Evolutionary conservation across 2,888 invertebrate species (phyloP), one percentile per base, ranked within the genome.

Genomic region (Gerris lacustris): DNA sequence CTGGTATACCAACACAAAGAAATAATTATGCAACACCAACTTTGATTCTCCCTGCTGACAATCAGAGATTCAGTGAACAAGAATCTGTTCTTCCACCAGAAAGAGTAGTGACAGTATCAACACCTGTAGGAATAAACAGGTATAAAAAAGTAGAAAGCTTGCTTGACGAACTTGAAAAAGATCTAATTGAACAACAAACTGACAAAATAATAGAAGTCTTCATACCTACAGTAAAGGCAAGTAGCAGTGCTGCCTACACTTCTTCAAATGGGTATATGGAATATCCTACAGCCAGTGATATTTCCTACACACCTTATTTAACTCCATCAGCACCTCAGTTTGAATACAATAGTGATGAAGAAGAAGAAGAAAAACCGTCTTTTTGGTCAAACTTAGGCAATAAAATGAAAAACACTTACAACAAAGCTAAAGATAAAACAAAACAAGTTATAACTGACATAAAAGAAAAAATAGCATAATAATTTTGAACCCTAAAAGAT

Each of bases 341-440:
- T 15, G 55, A 55, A 55, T 55, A 67, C 44, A 63, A 75, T 72
- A 69, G 72, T 71, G 76, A 71, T 69, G 76, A 75, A 69, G 76
- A 75, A 69, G 67, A 72, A 67, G 75, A 73, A 67, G 75, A 76
- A 71, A 71, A 75, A 70, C 47, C 77, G 71, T 75, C 80, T 31
- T 85, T 87, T 77, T 87, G 86, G 86, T 80, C 80, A 72, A 82
- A 81, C 77, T 76, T 86, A 72, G 83, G 84, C 70, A 80, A 79
- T 74, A 86, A 84, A 80, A 79, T 87, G 64, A 80, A 79, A 66
- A 81, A 73, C 75, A 82, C 84, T 7, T 84, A 84, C 76, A 81
- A 83, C 64, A 85, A 81, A 78, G 82, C 84, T 66, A 80, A 80
- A 75, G 84, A 84, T 74, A 86, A 83, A 81, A 84, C 85, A 73